A percentile compares a stretch with the other conserved stretches of the same genome.
Evolutionary conservation across 2,113 vertebrate genomes (phyloP).

Genomic region (Cisticola juncidis): DNA sequence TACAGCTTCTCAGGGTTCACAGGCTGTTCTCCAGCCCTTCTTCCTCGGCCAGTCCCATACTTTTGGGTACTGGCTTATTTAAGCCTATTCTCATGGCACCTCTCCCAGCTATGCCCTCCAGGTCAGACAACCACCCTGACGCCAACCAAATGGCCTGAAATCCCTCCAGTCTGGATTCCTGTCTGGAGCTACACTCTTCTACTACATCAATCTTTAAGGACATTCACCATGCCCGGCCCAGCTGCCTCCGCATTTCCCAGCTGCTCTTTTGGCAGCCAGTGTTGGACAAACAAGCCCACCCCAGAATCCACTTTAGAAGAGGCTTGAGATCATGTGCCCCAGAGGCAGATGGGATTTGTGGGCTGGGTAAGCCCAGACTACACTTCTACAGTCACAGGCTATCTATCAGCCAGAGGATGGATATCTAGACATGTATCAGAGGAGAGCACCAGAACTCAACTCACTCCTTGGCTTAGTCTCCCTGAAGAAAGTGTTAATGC

Average conservation of each 20-base stretch:
- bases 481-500: background rate
- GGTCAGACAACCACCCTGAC: conserved; percentile 20
- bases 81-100: background rate
- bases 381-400: background rate
- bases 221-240: background rate
- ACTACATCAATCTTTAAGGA: conserved; percentile 56
- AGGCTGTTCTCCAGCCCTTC: background rate
- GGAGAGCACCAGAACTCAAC: conserved; percentile 11
- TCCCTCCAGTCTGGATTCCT: conserved; percentile 53
- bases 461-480: background rate
- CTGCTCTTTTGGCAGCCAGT: conserved; percentile 49
- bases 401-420: background rate
- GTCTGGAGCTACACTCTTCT: conserved; percentile 45
- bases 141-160: conserved; percentile 54
- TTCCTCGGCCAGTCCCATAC: background rate
- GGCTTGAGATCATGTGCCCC: conserved; percentile 20
- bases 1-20: background rate
- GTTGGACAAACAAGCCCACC: conserved; percentile 49
- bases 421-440: conserved; percentile 20
- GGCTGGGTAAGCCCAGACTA: conserved; percentile 2
- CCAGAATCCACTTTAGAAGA: conserved; percentile 36
- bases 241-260: conserved; percentile 56
- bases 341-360: conserved; percentile 23
- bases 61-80: background rate
- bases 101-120: conserved; percentile 16